Conservation (phyloP, 2,113 vertebrate genomes). For the Ardeotis arabs region DNA sequence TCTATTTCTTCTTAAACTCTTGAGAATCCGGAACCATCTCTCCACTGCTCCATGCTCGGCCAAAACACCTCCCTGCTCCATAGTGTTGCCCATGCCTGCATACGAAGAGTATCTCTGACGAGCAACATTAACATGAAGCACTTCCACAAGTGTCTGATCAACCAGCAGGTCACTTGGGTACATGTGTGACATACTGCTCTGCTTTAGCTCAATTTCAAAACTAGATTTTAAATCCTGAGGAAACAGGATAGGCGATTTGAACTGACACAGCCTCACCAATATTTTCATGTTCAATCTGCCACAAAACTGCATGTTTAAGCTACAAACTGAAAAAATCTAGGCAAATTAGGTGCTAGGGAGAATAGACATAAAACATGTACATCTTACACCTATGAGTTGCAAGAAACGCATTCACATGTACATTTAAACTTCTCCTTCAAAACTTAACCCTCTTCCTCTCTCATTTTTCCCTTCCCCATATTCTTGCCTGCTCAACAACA, state of each 20-base stretch:
- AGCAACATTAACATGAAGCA: background rate
- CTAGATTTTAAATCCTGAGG: background rate
- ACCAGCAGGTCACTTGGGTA: background rate
- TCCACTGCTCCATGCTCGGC: accelerated
- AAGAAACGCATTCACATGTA: background rate
- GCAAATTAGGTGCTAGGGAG: background rate
- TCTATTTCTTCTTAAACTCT: background rate
- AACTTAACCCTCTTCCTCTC: background rate
- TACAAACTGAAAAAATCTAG: background rate
- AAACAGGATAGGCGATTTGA: background rate
- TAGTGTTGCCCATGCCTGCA: background rate
- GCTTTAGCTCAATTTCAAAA: background rate
- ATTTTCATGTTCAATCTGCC: background rate
- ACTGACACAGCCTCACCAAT: background rate
- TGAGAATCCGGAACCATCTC: background rate
- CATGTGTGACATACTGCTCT: background rate
- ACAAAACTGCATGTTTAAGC: background rate
- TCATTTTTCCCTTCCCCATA: background rate
- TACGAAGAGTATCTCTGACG: accelerated
- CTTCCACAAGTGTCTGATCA: background rate
- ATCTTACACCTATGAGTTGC: background rate
- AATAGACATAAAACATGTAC: background rate
- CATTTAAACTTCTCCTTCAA: background rate
- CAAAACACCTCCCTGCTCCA: background rate
- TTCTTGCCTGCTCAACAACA: background rate